Evolutionary conservation across 2,797 vertebrate species (phyloP).

Genomic region (Microchirus variegatus): DNA sequence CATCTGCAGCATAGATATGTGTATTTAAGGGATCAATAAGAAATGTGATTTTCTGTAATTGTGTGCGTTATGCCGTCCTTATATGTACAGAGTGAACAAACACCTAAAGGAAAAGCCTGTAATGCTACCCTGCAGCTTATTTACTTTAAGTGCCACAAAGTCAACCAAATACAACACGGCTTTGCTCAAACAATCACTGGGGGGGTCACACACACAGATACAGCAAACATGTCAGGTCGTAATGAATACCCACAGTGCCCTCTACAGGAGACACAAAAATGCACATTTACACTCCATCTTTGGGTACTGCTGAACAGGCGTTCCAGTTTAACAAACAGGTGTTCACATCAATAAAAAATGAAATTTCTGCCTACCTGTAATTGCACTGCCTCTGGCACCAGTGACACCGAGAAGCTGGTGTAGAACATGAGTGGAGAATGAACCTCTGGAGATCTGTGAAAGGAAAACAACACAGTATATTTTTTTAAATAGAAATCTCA

Average conservation of each 20-base stretch:
- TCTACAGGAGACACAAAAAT: conserved; percentile 71
- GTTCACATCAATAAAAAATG: conserved; percentile 41
- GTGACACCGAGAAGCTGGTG: neutral
- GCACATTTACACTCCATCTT: conserved; percentile 15
- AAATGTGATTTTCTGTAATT: conserved; percentile 49
- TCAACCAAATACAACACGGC: conserved; percentile 72
- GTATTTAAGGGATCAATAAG: conserved; percentile 22
- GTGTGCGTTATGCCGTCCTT: conserved; percentile 39
- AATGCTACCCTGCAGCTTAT: conserved; percentile 63
- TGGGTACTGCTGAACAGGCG: conserved; percentile 9
- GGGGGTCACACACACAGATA: conserved; percentile 27
- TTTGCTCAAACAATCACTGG: conserved; percentile 72
- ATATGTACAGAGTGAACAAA: conserved; percentile 33
- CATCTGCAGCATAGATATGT: conserved; percentile 28
- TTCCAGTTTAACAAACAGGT: conserved; percentile 27
- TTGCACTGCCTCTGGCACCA: neutral
- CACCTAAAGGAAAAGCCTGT: conserved; percentile 25
- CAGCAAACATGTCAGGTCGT: conserved; percentile 16
- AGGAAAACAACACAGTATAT: neutral
- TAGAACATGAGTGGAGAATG: neutral
- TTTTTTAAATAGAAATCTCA: neutral
- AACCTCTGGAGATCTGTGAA: conserved; percentile 9
- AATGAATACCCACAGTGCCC: conserved; percentile 79
- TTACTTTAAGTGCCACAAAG: conserved; percentile 65
- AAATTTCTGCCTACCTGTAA: conserved; percentile 35